Evolutionary conservation across 2,113 vertebrate species (phyloP), one percentile per base, ranked within the genome.

Genomic region (Butorides virescens): DNA sequence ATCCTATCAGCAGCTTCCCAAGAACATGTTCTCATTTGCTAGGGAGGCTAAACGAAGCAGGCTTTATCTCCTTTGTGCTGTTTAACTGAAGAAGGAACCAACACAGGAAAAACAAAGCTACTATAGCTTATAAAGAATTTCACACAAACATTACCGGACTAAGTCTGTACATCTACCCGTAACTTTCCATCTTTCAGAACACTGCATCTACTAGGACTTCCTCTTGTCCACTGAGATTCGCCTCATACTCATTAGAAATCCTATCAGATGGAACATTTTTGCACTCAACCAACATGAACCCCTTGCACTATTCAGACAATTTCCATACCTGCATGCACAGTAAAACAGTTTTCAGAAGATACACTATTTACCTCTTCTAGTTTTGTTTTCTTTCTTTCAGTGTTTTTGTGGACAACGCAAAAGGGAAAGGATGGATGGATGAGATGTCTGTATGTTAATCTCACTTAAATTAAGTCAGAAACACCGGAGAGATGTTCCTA

Each of bases 401-500:
- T 44, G 44, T 63, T 94, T 94, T 86, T 94, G 82, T 89, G 80
- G 94, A 94, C 79, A 97, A 96, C 94, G 95, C 93, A 94, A 96
- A 97, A 92, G 58, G 37, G 79, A 95, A 95, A 97, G 86, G 79
- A 86, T 73, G 86, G 53, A 91, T 74, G 66, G 86, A 96, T 92
- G 94, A 96, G 88, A 96, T 74, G 42, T 67, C 92, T 93, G 59
- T 70, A 84, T 83, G 93, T 92, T 98, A 98, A 98, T 98, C 97
- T 97, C 96, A 88, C 88, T 97, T 98, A 98, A 98, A 98, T 98
- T 97, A 98, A 98, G 93, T 86, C 89, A 97, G 95, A 95, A 98
- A 98, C 97, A 96, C 97, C 65, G 89, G 83, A 86, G 97, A 97
- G 97, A 95, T 79, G 94, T 96, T 88, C 39, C 81, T 97, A 98